phyloP scores from a whole-genome alignment of 2,113 vertebrate genomes.

The Hirundichthys speculiger region DNA sequence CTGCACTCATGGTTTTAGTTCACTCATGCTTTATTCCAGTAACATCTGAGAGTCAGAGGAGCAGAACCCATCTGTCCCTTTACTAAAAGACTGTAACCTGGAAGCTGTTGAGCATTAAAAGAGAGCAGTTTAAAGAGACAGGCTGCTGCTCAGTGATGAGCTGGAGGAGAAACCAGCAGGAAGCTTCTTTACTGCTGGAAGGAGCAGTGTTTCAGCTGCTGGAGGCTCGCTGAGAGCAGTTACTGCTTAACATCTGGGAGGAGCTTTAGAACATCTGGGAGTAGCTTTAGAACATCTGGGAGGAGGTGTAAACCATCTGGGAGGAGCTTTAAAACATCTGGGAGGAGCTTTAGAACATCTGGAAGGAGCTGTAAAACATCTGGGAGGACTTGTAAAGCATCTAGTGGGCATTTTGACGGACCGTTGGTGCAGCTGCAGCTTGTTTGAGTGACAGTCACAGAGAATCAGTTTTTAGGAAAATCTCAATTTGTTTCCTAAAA shows the following conservation, averaged over 20 bases:
- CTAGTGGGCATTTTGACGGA: too few relatives aligned
- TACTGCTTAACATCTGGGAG: too few relatives aligned
- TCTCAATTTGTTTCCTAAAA: too few relatives aligned
- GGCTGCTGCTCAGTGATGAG: not conserved
- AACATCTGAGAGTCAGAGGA: too few relatives aligned
- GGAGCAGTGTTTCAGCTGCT: slow-evolving; percentile 23
- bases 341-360: not conserved
- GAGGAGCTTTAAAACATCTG: not conserved
- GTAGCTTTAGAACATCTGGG: not conserved
- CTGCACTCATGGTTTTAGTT: not conserved
- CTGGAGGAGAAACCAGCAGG: slow-evolving; percentile 37
- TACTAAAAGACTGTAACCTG: too few relatives aligned
- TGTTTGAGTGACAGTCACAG: too few relatives aligned
- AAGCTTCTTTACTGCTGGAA: slow-evolving; percentile 55
- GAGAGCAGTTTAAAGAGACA: not conserved
- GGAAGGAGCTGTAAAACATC: not conserved
- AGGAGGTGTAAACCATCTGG: not conserved
- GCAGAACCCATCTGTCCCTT: too few relatives aligned
- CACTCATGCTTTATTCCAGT: too few relatives aligned
- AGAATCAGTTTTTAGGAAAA: too few relatives aligned
- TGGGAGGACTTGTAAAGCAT: not conserved
- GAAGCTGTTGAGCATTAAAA: too few relatives aligned
- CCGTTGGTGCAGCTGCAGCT: too few relatives aligned
- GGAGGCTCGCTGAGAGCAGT: not conserved
- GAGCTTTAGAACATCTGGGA: too few relatives aligned